These are phyloP conservation scores for Erinaceus europaeus DNA, from an alignment of 2,113 vertebrate species.

Conservation along the genomic window DNA sequence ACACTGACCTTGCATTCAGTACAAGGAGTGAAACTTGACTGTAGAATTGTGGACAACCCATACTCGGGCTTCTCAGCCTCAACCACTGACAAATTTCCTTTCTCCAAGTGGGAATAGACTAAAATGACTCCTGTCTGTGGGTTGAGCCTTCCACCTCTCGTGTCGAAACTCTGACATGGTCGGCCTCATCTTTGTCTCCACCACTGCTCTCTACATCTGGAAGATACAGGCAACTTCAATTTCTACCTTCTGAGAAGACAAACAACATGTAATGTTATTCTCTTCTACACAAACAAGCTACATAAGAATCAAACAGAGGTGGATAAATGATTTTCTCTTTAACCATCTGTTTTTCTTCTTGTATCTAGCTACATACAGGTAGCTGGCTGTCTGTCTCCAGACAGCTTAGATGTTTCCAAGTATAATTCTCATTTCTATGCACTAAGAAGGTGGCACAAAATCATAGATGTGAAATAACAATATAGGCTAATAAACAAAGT, in stretches of 20 bases:
- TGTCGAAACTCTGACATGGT: not conserved
- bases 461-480: not conserved
- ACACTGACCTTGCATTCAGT: too few relatives aligned
- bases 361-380: not conserved
- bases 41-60: not conserved
- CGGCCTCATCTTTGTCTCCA: not conserved
- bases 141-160: not conserved
- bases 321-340: not conserved
- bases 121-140: rapidly evolving
- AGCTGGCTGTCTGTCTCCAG: not conserved
- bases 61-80: not conserved
- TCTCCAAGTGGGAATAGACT: not conserved
- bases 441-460: not conserved
- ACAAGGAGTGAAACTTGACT: too few relatives aligned
- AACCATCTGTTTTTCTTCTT: not conserved
- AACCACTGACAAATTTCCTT: not conserved
- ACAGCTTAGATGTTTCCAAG: not conserved
- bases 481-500: too few relatives aligned
- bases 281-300: too few relatives aligned
- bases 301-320: not conserved
- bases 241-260: not conserved
- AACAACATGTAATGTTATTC: not conserved
- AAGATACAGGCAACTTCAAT: not conserved
- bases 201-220: not conserved
- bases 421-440: not conserved